Evolutionary conservation across 2,888 invertebrate species (phyloP).

Genomic region (Chelonus formosanus): DNA sequence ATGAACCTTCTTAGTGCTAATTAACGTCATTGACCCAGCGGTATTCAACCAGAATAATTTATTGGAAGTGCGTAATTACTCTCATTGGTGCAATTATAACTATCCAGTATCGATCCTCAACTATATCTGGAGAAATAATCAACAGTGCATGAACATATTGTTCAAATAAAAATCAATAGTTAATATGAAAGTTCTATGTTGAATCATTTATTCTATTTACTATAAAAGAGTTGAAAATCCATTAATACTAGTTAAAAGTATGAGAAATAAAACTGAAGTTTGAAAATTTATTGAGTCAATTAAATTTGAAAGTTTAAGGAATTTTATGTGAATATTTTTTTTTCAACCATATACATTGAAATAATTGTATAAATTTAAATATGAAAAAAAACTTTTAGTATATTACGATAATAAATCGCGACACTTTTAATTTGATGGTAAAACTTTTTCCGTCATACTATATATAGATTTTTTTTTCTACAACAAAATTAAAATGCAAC

Average conservation of each 20-base stretch:
- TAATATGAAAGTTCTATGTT: too few relatives aligned
- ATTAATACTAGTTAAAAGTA: background rate
- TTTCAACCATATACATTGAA: background rate
- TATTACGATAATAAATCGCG: background rate
- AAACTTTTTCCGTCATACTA: conserved; percentile 12
- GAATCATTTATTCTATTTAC: background rate
- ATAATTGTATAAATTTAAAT: conserved; percentile 8
- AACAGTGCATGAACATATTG: background rate
- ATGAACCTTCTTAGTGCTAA: conserved; percentile 35
- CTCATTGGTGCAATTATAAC: conserved; percentile 36
- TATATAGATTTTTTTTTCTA: conserved; percentile 1
- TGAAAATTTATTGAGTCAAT: conserved; percentile 11
- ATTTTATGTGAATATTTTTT: conserved; percentile 1
- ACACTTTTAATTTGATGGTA: conserved; percentile 11
- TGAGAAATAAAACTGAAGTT: conserved; percentile 4
- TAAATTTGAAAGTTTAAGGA: conserved; percentile 3
- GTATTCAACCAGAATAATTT: conserved; percentile 40
- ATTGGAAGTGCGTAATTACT: conserved; percentile 41
- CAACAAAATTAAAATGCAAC: conserved; percentile 39
- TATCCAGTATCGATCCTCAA: conserved; percentile 18
- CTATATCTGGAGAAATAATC: conserved; percentile 2
- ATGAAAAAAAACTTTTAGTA: background rate
- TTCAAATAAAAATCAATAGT: too few relatives aligned
- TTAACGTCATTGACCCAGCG: conserved; percentile 42
- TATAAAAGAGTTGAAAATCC: background rate